Evolutionary conservation across 2,113 vertebrate genomes (phyloP).

Genomic region (Ellobius talpinus): DNA sequence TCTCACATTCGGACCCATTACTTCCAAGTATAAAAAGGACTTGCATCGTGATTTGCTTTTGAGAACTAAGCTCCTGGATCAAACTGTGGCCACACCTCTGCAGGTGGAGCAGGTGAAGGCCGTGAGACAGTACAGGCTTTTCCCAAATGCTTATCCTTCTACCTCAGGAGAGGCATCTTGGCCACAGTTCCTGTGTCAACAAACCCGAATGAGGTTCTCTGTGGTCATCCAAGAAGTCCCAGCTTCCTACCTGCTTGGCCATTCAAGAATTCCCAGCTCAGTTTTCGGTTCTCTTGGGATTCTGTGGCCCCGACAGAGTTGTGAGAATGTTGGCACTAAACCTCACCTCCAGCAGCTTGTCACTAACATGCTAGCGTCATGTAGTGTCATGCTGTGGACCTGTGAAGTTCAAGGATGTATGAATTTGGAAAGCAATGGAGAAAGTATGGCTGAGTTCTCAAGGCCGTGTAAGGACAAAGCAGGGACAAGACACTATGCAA

Average conservation of each 20-base stretch:
- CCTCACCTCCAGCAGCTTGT: neutral
- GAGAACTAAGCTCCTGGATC: neutral
- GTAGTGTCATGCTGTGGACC: neutral
- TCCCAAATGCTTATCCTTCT: neutral
- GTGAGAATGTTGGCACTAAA: neutral
- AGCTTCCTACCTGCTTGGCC: too few relatives aligned
- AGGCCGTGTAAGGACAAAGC: neutral
- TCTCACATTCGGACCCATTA: neutral
- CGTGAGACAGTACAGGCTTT: neutral
- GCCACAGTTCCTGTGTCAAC: neutral
- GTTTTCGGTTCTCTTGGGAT: neutral
- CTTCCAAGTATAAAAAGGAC: constrained; percentile 1
- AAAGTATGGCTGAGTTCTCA: neutral
- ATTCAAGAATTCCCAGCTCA: neutral
- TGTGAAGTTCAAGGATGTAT: neutral
- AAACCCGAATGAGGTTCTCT: neutral
- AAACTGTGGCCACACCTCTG: neutral
- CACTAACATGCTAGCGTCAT: neutral
- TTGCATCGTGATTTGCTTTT: neutral
- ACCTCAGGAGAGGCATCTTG: neutral
- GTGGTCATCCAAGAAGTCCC: neutral
- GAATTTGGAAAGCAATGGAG: neutral
- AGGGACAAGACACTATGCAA: too few relatives aligned
- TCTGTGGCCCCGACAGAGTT: neutral
- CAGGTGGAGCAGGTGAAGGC: neutral